phyloP scores from a whole-genome alignment of 2,888 invertebrate genomes.

The Unio delphinus region DNA sequence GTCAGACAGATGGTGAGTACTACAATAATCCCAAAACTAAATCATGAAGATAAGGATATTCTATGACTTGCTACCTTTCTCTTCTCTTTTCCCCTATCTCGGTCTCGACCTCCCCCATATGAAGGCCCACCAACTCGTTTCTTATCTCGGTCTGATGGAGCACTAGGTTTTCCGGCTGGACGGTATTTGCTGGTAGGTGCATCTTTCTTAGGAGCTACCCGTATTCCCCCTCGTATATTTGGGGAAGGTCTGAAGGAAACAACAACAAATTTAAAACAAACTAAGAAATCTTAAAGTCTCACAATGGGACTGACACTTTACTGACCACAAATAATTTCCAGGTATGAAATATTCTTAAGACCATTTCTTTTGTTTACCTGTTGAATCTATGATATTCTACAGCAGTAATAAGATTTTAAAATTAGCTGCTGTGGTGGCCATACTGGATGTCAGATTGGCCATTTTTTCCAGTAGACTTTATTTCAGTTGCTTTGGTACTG shows the following conservation, averaged over 20 bases:
- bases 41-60: background rate
- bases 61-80: slow-evolving; percentile 20
- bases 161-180: slow-evolving; percentile 24
- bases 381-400: too few relatives aligned
- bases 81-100: slow-evolving; percentile 25
- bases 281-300: background rate
- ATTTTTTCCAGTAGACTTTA: too few relatives aligned
- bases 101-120: slow-evolving; percentile 14
- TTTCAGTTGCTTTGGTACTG: too few relatives aligned
- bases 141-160: slow-evolving; percentile 22
- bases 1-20: too few relatives aligned
- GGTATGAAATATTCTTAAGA: background rate
- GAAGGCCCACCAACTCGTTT: slow-evolving; percentile 27
- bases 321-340: background rate
- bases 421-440: too few relatives aligned
- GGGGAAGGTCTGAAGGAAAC: slow-evolving; percentile 58
- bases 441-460: too few relatives aligned
- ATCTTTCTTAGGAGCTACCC: slow-evolving; percentile 41
- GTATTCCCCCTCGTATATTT: slow-evolving; percentile 53
- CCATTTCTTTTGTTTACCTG: too few relatives aligned
- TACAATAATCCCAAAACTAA: too few relatives aligned
- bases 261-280: background rate
- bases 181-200: slow-evolving; percentile 37
- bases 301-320: background rate
- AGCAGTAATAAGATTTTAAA: too few relatives aligned